phyloP scores from a whole-genome alignment of 2,888 invertebrate genomes.

The Nomada lathburiana region DNA sequence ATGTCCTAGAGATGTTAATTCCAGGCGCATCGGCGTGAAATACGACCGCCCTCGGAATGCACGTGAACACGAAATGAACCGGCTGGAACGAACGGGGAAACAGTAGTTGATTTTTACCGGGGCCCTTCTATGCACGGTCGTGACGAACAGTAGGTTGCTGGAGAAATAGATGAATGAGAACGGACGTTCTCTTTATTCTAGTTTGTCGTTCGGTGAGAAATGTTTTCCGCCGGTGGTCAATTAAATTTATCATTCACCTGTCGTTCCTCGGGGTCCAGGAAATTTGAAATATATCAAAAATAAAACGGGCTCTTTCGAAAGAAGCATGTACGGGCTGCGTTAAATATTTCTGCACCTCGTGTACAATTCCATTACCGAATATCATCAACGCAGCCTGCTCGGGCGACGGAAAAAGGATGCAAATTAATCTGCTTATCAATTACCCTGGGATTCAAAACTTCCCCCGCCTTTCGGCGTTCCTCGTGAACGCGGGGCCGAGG shows the following conservation, averaged over 20 bases:
- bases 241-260: too few species aligned
- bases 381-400: neutral
- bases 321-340: too few species aligned
- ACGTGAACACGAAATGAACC: conserved; percentile 33
- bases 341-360: neutral
- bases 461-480: neutral
- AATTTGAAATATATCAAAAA: too few species aligned
- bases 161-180: neutral
- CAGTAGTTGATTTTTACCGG: neutral
- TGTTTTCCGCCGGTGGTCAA: too few species aligned
- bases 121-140: neutral
- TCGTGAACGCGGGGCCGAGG: neutral
- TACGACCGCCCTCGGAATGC: conserved; percentile 27
- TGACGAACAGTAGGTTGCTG: neutral
- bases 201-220: too few species aligned
- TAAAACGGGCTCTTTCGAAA: too few species aligned
- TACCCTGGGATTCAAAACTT: neutral
- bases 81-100: conserved; percentile 9
- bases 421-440: neutral
- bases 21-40: conserved; percentile 55
- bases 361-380: neutral
- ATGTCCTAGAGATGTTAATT: conserved; percentile 63
- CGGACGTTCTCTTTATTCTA: neutral
- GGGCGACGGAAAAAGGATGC: neutral
- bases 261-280: too few species aligned